phyloP scores from a whole-genome alignment of 1,140 invertebrate genomes.

The Drosophila dunni region DNA sequence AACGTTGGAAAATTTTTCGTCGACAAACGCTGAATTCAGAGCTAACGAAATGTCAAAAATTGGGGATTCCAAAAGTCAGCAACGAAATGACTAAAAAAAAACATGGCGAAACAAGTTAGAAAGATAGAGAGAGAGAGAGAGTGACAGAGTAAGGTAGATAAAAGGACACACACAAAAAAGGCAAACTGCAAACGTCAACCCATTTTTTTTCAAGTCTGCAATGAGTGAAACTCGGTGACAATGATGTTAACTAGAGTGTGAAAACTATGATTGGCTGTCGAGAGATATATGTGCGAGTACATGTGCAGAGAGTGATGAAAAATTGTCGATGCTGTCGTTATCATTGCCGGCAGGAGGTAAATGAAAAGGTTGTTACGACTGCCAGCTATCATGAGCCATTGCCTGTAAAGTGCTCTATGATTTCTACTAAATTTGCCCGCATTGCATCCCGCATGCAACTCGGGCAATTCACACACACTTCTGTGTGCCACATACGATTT shows the following conservation, averaged over 20 bases:
- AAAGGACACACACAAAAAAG: slow-evolving; percentile 22
- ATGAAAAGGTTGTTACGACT: background rate
- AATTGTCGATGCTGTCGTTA: slow-evolving; percentile 13
- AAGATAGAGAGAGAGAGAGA: slow-evolving; percentile 11
- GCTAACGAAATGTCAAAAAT: slow-evolving; percentile 50
- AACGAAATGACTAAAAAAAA: slow-evolving; percentile 64
- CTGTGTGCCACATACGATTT: slow-evolving; percentile 13
- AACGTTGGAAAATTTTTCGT: slow-evolving; percentile 60
- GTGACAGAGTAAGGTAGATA: slow-evolving; percentile 1
- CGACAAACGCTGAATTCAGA: slow-evolving; percentile 62
- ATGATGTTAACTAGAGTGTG: slow-evolving; percentile 83
- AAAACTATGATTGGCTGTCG: slow-evolving; percentile 81
- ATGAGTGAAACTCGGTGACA: slow-evolving; percentile 74
- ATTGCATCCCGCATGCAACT: background rate
- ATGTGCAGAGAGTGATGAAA: slow-evolving; percentile 13
- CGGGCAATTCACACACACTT: background rate
- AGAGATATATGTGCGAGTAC: slow-evolving; percentile 22
- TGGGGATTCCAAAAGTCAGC: slow-evolving; percentile 26
- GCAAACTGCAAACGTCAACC: slow-evolving; percentile 75
- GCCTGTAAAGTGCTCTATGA: slow-evolving; percentile 49
- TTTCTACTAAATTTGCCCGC: slow-evolving; percentile 40
- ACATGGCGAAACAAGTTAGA: background rate
- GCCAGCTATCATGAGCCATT: slow-evolving; percentile 12
- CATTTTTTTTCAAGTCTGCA: slow-evolving; percentile 53
- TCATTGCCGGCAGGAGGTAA: background rate